phyloP scores from a whole-genome alignment of 2,113 vertebrate genomes.

The Sigmodon hispidus region DNA sequence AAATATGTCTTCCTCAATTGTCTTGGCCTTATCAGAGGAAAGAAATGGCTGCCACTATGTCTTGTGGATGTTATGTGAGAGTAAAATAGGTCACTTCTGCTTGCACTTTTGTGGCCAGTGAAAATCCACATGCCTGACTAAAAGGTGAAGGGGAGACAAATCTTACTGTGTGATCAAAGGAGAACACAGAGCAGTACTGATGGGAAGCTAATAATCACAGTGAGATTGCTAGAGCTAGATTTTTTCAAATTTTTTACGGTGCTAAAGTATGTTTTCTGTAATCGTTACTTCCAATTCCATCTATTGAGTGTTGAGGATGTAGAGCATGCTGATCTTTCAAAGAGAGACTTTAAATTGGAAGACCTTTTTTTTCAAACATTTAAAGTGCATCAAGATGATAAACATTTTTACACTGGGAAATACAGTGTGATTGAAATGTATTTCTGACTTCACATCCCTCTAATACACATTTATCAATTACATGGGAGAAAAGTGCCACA shows the following conservation, averaged over 20 bases:
- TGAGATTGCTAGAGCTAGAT: background rate
- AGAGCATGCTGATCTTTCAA: background rate
- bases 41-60: background rate
- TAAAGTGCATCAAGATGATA: slow-evolving; percentile 7
- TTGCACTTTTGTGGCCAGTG: background rate
- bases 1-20: background rate
- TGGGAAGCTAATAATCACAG: background rate
- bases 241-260: background rate
- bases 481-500: background rate
- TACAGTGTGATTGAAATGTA: slow-evolving; percentile 28
- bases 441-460: background rate
- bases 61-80: background rate
- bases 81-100: background rate
- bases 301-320: background rate
- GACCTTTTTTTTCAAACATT: slow-evolving; percentile 17
- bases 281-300: background rate
- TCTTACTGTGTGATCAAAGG: background rate
- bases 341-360: background rate
- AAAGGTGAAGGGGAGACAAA: background rate
- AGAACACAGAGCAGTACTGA: background rate
- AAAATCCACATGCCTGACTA: background rate
- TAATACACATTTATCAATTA: slow-evolving; percentile 38
- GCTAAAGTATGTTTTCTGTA: background rate
- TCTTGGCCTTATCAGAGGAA: background rate
- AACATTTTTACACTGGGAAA: slow-evolving; percentile 37